phyloP scores from a whole-genome alignment of 2,113 vertebrate species.

The Tragelaphus buxtoni region DNA sequence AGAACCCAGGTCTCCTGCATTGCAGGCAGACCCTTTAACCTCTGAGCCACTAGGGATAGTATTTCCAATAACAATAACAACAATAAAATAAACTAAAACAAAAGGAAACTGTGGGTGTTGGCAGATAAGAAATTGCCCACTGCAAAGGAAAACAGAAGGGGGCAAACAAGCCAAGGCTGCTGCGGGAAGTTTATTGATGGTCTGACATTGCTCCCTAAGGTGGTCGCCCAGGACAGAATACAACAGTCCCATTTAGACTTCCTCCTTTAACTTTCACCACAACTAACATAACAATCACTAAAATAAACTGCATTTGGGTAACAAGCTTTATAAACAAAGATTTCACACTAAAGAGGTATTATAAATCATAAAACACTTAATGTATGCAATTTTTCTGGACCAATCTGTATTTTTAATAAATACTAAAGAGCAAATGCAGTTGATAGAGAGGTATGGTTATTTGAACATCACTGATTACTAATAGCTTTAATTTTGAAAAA shows the following conservation, averaged over 20 bases:
- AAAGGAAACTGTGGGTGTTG: background rate
- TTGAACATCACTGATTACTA: background rate
- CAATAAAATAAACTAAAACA: background rate
- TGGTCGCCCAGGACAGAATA: background rate
- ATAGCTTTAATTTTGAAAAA: background rate
- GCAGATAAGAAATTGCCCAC: background rate
- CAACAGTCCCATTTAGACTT: background rate
- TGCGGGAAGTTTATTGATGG: background rate
- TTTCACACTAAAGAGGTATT: background rate
- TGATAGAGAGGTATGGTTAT: background rate
- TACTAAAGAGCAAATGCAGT: background rate
- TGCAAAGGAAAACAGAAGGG: background rate
- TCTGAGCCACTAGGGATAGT: too few species aligned
- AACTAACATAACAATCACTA: background rate
- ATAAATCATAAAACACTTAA: background rate
- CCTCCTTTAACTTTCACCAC: background rate
- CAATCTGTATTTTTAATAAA: slow-evolving; percentile 1
- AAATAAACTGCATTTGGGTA: background rate
- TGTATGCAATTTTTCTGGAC: background rate
- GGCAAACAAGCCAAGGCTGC: too few species aligned
- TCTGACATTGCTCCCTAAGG: background rate
- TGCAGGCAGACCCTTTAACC: too few species aligned
- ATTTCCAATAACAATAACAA: background rate
- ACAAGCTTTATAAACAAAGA: background rate
- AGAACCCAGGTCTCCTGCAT: too few species aligned